Evolutionary conservation across 2,888 invertebrate genomes (phyloP).

Genomic region (Parnassius smintheus): DNA sequence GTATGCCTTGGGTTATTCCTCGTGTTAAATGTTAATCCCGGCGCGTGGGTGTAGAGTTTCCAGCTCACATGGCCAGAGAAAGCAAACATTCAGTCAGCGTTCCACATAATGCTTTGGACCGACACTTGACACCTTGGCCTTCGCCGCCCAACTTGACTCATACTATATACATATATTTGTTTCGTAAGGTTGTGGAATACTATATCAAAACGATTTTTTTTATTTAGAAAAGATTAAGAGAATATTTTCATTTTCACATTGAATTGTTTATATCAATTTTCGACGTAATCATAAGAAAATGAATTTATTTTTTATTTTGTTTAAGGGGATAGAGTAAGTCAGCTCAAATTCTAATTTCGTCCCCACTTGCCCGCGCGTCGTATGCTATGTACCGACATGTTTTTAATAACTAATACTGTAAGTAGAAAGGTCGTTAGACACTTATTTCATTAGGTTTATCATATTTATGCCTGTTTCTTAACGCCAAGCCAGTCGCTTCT

Average conservation of each 20-base stretch:
- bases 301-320: not conserved
- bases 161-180: constrained; percentile 8
- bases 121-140: constrained; percentile 72
- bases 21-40: constrained; percentile 39
- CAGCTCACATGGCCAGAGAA: constrained; percentile 65
- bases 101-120: constrained; percentile 65
- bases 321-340: too few relatives aligned
- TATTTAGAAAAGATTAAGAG: too few relatives aligned
- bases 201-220: not conserved
- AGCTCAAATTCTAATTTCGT: too few relatives aligned
- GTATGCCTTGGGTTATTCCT: constrained; percentile 33
- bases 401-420: too few relatives aligned
- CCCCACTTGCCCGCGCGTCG: too few relatives aligned
- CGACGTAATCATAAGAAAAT: not conserved
- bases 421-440: too few relatives aligned
- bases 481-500: too few relatives aligned
- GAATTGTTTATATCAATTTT: not conserved
- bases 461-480: too few relatives aligned
- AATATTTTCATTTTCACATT: not conserved
- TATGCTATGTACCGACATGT: too few relatives aligned
- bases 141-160: constrained; percentile 41
- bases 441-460: too few relatives aligned
- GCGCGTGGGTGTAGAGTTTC: constrained; percentile 67
- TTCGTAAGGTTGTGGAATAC: constrained; percentile 8
- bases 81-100: constrained; percentile 67